A percentile compares a stretch with the other conserved stretches of the same genome.
Evolutionary conservation across 53 echinoderm and acorn worm genomes (phyloP).

Genomic region (Henricia sp.): DNA sequence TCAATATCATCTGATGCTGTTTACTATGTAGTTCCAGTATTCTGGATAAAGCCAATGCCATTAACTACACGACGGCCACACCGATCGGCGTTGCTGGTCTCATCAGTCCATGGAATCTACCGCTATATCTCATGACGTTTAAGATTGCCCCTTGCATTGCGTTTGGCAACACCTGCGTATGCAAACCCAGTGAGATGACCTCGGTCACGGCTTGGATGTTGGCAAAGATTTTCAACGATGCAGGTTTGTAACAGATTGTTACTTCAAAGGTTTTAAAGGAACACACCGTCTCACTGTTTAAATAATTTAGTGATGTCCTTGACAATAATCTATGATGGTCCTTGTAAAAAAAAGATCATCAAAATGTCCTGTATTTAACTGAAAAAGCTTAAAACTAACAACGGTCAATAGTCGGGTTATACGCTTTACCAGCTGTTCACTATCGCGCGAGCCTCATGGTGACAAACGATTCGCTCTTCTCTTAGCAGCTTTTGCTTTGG

Average conservation of each 20-base stretch:
- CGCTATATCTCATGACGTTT: conserved; percentile 92
- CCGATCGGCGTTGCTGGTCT: conserved; percentile 97
- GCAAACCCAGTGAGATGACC: conserved; percentile 99
- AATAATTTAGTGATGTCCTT: background rate
- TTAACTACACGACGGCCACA: conserved; percentile 81
- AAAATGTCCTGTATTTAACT: too few relatives aligned
- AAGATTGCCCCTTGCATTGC: conserved; percentile 98
- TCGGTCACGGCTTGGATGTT: conserved; percentile 90
- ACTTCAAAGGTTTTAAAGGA: background rate
- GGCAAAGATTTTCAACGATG: conserved; percentile 75
- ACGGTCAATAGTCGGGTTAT: too few relatives aligned
- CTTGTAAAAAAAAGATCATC: too few relatives aligned
- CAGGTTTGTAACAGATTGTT: conserved; percentile 66
- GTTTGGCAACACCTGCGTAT: conserved; percentile 93
- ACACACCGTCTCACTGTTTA: too few relatives aligned
- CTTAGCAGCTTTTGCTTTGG: too few relatives aligned
- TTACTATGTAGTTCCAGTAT: conserved; percentile 68
- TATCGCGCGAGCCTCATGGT: too few relatives aligned
- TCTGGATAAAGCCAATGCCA: conserved; percentile 67
- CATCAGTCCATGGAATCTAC: conserved; percentile 98
- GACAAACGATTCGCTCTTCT: too few relatives aligned
- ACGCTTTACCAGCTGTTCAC: too few relatives aligned
- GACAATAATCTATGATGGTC: background rate
- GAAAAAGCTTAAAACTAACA: too few relatives aligned
- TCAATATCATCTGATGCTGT: background rate